Evolutionary conservation across 2,888 invertebrate genomes (phyloP).

Genomic region (Kryphioiulus occultus): DNA sequence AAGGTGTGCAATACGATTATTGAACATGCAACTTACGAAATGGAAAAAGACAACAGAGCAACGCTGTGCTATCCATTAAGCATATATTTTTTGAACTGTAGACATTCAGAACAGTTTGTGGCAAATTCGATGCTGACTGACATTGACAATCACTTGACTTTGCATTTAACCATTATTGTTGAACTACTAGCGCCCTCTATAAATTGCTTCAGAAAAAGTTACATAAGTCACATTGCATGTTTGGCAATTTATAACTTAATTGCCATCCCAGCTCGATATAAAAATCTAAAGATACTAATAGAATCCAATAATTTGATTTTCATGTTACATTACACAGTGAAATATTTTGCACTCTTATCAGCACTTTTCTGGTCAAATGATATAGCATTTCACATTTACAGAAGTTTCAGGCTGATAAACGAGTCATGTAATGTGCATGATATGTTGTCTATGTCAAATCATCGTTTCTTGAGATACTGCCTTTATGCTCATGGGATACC

Average conservation of each 20-base stretch:
- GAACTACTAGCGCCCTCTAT: too few relatives aligned
- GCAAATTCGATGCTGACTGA: not conserved
- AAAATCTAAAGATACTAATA: too few relatives aligned
- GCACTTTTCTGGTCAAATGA: conserved; percentile 89
- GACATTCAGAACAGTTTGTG: not conserved
- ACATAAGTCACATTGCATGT: too few relatives aligned
- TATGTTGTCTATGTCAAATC: not conserved
- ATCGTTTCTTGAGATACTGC: not conserved
- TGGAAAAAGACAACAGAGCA: not conserved
- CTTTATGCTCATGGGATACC: not conserved
- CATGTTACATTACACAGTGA: not conserved
- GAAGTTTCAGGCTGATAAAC: not conserved
- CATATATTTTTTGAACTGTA: too few relatives aligned
- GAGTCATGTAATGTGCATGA: not conserved
- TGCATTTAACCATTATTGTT: too few relatives aligned
- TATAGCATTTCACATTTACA: not conserved
- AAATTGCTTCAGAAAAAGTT: too few relatives aligned
- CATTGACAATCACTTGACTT: not conserved
- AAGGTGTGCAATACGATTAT: not conserved
- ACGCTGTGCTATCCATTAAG: too few relatives aligned
- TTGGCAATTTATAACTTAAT: too few relatives aligned
- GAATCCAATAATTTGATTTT: too few relatives aligned
- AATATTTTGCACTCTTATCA: conserved; percentile 64
- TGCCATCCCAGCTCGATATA: too few relatives aligned
- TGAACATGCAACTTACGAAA: not conserved